Evolutionary conservation across 35 echinoderm and acorn worm genomes (phyloP).

Genomic region (Anneissia japonica): DNA sequence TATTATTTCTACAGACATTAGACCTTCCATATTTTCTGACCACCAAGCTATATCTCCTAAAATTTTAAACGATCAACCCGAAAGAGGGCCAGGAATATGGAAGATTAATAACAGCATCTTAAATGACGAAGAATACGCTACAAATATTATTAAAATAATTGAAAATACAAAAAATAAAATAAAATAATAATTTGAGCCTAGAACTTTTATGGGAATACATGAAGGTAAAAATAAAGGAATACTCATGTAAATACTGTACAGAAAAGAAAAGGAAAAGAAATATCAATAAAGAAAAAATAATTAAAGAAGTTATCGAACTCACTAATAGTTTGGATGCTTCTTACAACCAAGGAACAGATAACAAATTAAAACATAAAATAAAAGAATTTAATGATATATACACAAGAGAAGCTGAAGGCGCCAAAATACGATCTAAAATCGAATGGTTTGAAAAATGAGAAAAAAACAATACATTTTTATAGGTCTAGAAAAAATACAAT

Average conservation of each 20-base stretch:
- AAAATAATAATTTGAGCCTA: background rate
- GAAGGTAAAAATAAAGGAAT: background rate
- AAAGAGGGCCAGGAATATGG: background rate
- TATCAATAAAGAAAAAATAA: background rate
- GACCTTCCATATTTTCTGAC: background rate
- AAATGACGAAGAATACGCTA: background rate
- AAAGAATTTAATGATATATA: background rate
- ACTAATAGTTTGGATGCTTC: background rate
- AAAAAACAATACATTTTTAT: background rate
- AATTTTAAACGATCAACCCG: too few species aligned
- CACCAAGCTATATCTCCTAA: background rate
- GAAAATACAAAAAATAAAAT: background rate
- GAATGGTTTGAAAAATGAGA: background rate
- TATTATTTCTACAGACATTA: background rate
- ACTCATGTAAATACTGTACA: background rate
- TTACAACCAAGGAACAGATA: background rate
- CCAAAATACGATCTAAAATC: background rate
- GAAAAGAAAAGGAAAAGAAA: background rate
- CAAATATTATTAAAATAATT: background rate
- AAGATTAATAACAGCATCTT: background rate
- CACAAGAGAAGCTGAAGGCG: background rate
- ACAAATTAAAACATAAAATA: background rate
- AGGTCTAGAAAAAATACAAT: background rate
- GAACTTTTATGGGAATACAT: background rate
- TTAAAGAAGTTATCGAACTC: background rate